Evolutionary conservation across 2,113 vertebrate genomes (phyloP), one percentile per base, ranked within the genome.

Genomic region (Micromys minutus): DNA sequence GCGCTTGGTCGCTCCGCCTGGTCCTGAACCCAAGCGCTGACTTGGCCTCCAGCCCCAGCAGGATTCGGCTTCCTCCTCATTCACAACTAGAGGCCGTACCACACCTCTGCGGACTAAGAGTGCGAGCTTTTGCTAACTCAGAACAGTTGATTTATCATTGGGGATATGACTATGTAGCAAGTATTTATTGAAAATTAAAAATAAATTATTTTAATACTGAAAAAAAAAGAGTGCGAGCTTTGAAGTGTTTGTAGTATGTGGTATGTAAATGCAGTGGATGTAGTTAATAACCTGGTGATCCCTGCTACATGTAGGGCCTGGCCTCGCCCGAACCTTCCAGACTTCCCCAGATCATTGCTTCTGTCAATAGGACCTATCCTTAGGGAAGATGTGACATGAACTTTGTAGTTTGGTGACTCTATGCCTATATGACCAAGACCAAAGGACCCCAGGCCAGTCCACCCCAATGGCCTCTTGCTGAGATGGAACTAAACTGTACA

Each of bases 1-100:
- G 45, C 5, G 16, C 5, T 12, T 1, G 5, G 10, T 59, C 0
- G 26, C 65, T 24, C 0, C 39, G 22, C 31, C 42, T 29, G 24
- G 5, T 19, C 57, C 45, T 12, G n/a, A 88, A 26, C 55, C 7
- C 39, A 3, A 8, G 52, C 19, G 4, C n/a, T 24, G 57, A 50
- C 39, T 50, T 22, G 0, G 50, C 52, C 21, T 36, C 12, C 36
- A 10, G 31, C 55, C 2, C 45, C 13, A 11, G 1, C 4, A 6
- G 31, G 52, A 42, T 42, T 4, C 6, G 42, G 34, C 34, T 7
- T 7, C 47, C 21, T 5, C 2, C 1, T 15, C 21, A 36, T 34
- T 65, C 84, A n/a, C 42, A 50, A 7, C 17, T 69, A n/a, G 34
- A 52, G 24, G 5, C 31, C 22, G 13, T 47, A 21, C 2, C 12